Evolutionary conservation across 2,797 vertebrate species (phyloP), one percentile per base, ranked within the genome.

Genomic region (Anas bernieri): DNA sequence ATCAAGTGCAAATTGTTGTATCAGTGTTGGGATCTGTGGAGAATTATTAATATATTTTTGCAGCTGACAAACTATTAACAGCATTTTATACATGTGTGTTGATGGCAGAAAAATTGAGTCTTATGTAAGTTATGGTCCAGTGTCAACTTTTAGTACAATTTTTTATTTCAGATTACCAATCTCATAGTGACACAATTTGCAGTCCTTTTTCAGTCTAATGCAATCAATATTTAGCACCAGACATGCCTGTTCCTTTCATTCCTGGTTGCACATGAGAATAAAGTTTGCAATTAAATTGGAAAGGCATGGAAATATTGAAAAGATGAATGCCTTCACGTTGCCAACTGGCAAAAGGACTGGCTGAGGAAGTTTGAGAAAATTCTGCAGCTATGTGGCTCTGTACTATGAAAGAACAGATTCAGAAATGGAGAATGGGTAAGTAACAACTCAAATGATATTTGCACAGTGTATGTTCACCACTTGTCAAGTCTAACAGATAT

Each of bases 221-320:
- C n/a, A 78, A 84, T 66, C 87, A 73, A 37, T 89, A 83, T 93
- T 96, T 96, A 81, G 70, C 59, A 92, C 30, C 14, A 72, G 39
- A 12, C 18, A 28, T 68, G 69, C 54, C 26, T 95, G 48, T 74
- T 90, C 61, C 35, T 95, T 97, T 97, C 69, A 62, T 61, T 92
- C 46, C 81, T 77, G 8, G 77, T 86, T 96, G 72, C n/a, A 93
- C 45, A 64, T 81, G 54, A 95, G 92, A 96, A 96, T 92, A 88
- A 97, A 94, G 45, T 94, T 86, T 91, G 41, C 70, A 91, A 78
- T 96, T 96, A 92, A 94, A 93, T 41, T 61, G 59, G 68, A 92
- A 33, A 91, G 30, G 66, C 62, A 79, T 78, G 50, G 26, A 86
- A 58, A 78, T 90, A 76, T 30, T 90, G 63, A 95, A 92, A 93